Percentiles rank a stretch among this genome's conserved stretches.
Evolutionary conservation across 2,888 invertebrate species (phyloP).

Genomic region (Brachypalpus laphriformis): DNA sequence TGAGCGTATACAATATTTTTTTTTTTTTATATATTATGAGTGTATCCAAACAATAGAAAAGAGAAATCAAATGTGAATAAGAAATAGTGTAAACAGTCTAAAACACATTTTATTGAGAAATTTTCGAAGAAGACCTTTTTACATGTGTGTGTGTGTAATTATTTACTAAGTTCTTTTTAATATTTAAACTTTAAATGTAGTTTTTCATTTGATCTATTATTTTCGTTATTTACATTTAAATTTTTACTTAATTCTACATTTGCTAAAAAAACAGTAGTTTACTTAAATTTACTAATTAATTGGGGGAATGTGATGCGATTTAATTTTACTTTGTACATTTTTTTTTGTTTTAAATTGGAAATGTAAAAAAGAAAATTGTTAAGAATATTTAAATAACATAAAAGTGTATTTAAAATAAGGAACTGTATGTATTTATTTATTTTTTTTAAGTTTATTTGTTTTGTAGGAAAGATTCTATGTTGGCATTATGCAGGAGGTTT

Average conservation of each 20-base stretch:
- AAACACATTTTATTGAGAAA: slow-evolving; percentile 11
- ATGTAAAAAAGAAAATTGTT: slow-evolving; percentile 4
- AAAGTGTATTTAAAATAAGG: slow-evolving; percentile 32
- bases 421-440: slow-evolving; percentile 52
- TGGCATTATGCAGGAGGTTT: slow-evolving; percentile 32
- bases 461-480: slow-evolving; percentile 49
- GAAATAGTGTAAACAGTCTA: slow-evolving; percentile 27
- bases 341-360: slow-evolving; percentile 17
- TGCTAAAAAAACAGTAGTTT: slow-evolving; percentile 42
- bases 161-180: slow-evolving; percentile 28
- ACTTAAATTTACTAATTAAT: slow-evolving; percentile 45
- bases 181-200: slow-evolving; percentile 19
- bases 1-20: slow-evolving; percentile 71
- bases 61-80: slow-evolving; percentile 7
- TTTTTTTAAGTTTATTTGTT: slow-evolving; percentile 30
- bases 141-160: slow-evolving; percentile 11
- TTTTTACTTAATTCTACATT: slow-evolving; percentile 58
- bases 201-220: slow-evolving; percentile 42
- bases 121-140: slow-evolving; percentile 7
- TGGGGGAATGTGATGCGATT: slow-evolving; percentile 5
- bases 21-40: slow-evolving; percentile 15
- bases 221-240: slow-evolving; percentile 31
- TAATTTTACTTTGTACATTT: slow-evolving; percentile 45
- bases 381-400: slow-evolving; percentile 8
- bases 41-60: slow-evolving; percentile 3